Percentiles rank a stretch among this genome's conserved stretches.
phyloP scores from a whole-genome alignment of 2,113 vertebrate genomes.

The Phylloscopus trochilus region DNA sequence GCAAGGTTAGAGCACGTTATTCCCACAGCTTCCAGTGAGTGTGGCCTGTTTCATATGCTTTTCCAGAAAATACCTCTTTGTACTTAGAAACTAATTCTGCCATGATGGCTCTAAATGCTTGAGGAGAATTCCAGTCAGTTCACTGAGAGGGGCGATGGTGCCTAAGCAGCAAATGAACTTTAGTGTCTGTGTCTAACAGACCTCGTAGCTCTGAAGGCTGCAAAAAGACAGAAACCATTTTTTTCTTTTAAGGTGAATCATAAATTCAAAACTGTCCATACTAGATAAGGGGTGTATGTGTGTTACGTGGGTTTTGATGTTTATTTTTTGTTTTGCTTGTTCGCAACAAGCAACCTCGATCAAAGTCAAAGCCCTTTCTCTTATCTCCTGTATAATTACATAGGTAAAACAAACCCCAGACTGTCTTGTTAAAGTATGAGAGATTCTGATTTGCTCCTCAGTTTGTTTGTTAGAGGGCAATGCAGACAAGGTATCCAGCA shows the following conservation, averaged over 20 bases:
- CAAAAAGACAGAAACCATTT: not conserved
- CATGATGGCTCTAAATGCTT: not conserved
- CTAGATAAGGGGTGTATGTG: not conserved
- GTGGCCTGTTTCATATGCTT: not conserved
- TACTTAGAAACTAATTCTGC: not conserved
- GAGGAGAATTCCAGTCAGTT: not conserved
- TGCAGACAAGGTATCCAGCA: not conserved
- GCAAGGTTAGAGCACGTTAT: not conserved
- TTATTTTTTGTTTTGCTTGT: not conserved
- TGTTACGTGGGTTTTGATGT: not conserved
- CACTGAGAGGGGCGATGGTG: not conserved
- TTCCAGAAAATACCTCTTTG: not conserved
- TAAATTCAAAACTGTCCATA: not conserved
- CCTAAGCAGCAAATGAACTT: not conserved
- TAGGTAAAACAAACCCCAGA: not conserved
- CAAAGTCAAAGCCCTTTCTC: not conserved
- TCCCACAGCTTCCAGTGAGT: not conserved
- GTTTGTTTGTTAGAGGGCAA: not conserved
- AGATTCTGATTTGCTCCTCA: not conserved
- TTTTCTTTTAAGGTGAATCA: not conserved
- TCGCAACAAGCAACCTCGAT: not conserved
- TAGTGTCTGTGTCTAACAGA: not conserved
- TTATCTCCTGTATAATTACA: not conserved
- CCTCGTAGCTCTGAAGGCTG: not conserved
- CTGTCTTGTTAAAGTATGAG: not conserved